These are phyloP conservation scores for Papilio xuthus DNA, from an alignment of 1,140 invertebrate genomes.

Conservation along the genomic window DNA sequence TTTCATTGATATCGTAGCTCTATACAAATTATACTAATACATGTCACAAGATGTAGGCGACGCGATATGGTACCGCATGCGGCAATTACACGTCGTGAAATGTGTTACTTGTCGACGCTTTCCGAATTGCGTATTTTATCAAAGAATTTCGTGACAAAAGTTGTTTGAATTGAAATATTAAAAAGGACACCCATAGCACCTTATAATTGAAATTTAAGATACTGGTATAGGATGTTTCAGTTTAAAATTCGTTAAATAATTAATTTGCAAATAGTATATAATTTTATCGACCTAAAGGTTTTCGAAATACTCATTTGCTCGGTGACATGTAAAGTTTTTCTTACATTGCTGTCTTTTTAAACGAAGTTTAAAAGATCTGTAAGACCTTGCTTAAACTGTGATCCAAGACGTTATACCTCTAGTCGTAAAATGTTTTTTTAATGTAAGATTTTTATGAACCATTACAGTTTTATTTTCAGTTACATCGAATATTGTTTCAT, in stretches of 20 bases:
- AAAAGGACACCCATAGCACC: no score
- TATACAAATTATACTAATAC: not conserved
- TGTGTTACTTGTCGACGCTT: slow-evolving; percentile 13
- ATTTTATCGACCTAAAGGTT: no score
- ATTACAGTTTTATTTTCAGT: slow-evolving; percentile 31
- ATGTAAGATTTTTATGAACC: slow-evolving; percentile 30
- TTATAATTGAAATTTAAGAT: no score
- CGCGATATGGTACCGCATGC: not conserved
- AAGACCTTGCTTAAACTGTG: slow-evolving; percentile 23
- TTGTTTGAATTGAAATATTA: no score
- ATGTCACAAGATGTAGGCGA: not conserved
- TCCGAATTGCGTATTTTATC: not conserved
- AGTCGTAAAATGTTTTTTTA: slow-evolving; percentile 30
- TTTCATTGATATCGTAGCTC: slow-evolving; percentile 15
- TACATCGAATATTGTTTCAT: slow-evolving; percentile 17
- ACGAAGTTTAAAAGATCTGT: not conserved
- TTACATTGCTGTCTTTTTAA: not conserved
- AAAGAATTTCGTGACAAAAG: no score
- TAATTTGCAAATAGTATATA: no score
- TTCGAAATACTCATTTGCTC: no score
- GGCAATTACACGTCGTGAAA: slow-evolving; percentile 14
- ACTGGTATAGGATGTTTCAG: no score
- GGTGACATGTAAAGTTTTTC: no score
- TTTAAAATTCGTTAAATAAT: no score
- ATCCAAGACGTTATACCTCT: not conserved